phyloP scores from a whole-genome alignment of 2,888 invertebrate genomes.

The Hirtodrosophila trivittata region DNA sequence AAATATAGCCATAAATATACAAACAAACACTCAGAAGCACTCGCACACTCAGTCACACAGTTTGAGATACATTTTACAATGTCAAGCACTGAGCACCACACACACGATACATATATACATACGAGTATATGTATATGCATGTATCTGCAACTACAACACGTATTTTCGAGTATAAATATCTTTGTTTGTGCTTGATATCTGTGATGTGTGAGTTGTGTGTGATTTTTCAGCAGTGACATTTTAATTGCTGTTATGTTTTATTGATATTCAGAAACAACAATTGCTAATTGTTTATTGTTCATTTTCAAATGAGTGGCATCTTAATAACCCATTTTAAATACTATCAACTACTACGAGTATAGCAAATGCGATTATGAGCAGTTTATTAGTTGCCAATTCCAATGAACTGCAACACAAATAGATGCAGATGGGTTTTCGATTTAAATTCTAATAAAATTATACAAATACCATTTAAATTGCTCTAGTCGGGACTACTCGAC shows the following conservation, averaged over 20 bases:
- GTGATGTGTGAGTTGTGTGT: constrained; percentile 17
- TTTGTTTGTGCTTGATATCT: constrained; percentile 3
- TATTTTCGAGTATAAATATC: constrained; percentile 3
- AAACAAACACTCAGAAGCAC: too few species aligned
- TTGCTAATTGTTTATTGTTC: constrained; percentile 77
- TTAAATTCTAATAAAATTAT: constrained; percentile 1
- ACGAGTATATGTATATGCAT: constrained; percentile 9
- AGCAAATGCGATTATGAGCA: constrained; percentile 61
- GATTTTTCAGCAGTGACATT: constrained; percentile 76
- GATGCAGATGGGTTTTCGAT: constrained; percentile 9
- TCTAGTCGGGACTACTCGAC: too few species aligned
- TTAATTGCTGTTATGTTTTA: constrained; percentile 77
- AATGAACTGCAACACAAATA: constrained; percentile 25
- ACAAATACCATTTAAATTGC: too few species aligned
- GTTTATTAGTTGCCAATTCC: constrained; percentile 51
- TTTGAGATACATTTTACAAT: constrained; percentile 53
- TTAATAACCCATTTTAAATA: constrained; percentile 77
- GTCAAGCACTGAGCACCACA: constrained; percentile 54
- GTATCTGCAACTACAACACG: constrained; percentile 14
- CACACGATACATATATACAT: constrained; percentile 32
- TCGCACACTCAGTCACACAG: constrained; percentile 18
- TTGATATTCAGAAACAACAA: constrained; percentile 77
- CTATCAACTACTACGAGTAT: constrained; percentile 56
- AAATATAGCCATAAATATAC: constrained; percentile 30
- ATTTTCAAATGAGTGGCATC: constrained; percentile 69